Evolutionary conservation across 1,140 invertebrate species (phyloP), one percentile per base, ranked within the genome.

Genomic region (Liolophura sinensis): DNA sequence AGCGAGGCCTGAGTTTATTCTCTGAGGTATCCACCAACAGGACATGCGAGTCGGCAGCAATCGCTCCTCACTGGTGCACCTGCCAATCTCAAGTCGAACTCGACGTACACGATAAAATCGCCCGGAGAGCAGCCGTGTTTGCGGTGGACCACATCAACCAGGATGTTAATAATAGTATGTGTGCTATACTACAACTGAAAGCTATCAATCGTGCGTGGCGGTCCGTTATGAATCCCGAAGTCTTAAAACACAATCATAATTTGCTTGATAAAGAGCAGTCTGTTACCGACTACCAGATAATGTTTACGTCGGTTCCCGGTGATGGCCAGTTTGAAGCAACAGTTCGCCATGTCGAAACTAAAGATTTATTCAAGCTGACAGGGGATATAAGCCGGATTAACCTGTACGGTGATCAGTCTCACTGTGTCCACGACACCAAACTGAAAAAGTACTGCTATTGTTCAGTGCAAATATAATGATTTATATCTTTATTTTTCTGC

Each of bases 381-480:
- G 79, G 78, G 6, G 78, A 80, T 57, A 71, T 84, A 16, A 84
- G 82, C 57, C 68, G 82, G 6, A 82, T 81, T 24, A 84, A 82
- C 57, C 66, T 67, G 25, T 83, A 82, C 61, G 79, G 78, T 1
- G 65, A 73, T 24, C 78, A 82, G 55, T 76, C 78, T 1, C 48
- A 68, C 12, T 84, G 82, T 69, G 73, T 84, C 24, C 60, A 77
- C 12, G 67, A 68, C 47, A 73, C 72, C 51, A 70, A 67, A 62
- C 69, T 82, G 31, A 79, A 79, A 68, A 82, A 80, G 64, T 79
- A 75, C 67, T 84, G 82, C 65, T 79, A 74, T 22, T 84, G 82
- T 74, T n/a, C n/a, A n/a, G n/a, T n/a, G n/a, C n/a, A n/a, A n/a
- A n/a, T n/a, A n/a, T n/a, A n/a, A n/a, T n/a, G n/a, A n/a, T n/a